Base-by-base conservation (phyloP, 2,113 vertebrate species). In the Sapajus apella region DNA sequence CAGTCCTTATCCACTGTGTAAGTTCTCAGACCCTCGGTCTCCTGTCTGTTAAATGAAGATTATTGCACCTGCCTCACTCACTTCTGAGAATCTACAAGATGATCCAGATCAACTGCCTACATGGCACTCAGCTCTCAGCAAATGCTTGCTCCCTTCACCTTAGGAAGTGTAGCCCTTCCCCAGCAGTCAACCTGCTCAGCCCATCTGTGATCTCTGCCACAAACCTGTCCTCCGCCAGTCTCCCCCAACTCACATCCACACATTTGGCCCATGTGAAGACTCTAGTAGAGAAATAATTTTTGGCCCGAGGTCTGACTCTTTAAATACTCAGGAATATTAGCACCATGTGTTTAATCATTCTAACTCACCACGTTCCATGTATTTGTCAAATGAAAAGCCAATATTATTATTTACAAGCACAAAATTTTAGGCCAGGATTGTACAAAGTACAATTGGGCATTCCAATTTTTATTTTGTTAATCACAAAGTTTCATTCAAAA, bases 381-480 rank as follows among this genome's bases (percentile, higher is more conserved):
- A 81, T 77, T 47, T 82, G 2, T 90, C 87, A 75, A 73, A 75
- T 45, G 47, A 84, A 88, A 93, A 87, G 43, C n/a, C 40, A 76
- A 8, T 76, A 17, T 72, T 76, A 40, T 70, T 35, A 86, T 93
- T 96, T 47, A 58, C 21, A 43, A 90, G 50, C 68, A 79, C 9
- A 73, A 56, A 72, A 77, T 45, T 80, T 89, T 68, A 95, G 25
- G 70, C 61, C 61, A 64, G 52, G 89, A 18, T 43, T 18, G 1
- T 10, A 87, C 79, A 93, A 95, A 97, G 35, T 37, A 73, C 56
- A 64, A 0, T 25, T 68, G 37, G 21, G 9, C 27, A 64, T 75
- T 70, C 45, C 86, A 73, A 55, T 79, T 88, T 91, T 89, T 40
- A 70, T 87, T 86, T 92, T 83, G 45, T n/a, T 27, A 76, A 75